phyloP scores from a whole-genome alignment of 2,888 invertebrate genomes.

The Homarus gammarus region DNA sequence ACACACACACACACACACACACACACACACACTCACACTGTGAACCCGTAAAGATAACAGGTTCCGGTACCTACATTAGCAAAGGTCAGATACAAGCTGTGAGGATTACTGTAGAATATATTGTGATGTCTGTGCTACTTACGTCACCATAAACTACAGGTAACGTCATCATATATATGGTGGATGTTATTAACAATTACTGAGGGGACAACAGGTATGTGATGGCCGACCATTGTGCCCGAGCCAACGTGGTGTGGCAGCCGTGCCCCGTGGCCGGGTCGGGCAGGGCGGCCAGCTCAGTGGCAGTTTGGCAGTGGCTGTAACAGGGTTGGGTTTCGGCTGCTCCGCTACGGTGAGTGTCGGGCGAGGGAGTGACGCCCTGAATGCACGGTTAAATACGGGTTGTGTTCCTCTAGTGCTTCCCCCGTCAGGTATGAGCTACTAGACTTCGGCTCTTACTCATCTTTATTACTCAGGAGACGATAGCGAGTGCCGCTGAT shows the following conservation, averaged over 20 bases:
- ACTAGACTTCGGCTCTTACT: neutral
- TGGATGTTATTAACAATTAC: too few species aligned
- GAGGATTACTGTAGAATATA: too few species aligned
- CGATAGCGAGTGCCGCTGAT: neutral
- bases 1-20: too few species aligned
- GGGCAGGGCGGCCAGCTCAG: conserved; percentile 33
- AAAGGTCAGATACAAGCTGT: too few species aligned
- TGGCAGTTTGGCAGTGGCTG: conserved; percentile 64
- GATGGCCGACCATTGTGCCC: neutral
- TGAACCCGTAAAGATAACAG: too few species aligned
- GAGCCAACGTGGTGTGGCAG: conserved; percentile 7
- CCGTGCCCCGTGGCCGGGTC: neutral
- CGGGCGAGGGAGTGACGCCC: neutral
- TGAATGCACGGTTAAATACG: neutral
- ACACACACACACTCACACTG: too few species aligned
- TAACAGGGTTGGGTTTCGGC: conserved; percentile 48
- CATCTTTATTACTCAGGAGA: neutral
- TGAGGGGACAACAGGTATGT: too few species aligned
- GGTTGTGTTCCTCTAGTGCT: conserved; percentile 8
- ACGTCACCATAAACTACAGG: too few species aligned
- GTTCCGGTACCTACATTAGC: too few species aligned
- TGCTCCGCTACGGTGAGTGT: conserved; percentile 53
- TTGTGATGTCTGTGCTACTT: too few species aligned
- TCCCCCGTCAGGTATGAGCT: neutral
- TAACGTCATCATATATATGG: too few species aligned